Percentiles rank a stretch among this genome's conserved stretches.
Evolutionary conservation across 2,797 vertebrate genomes (phyloP).

Genomic region (Amphiprion clarkii): DNA sequence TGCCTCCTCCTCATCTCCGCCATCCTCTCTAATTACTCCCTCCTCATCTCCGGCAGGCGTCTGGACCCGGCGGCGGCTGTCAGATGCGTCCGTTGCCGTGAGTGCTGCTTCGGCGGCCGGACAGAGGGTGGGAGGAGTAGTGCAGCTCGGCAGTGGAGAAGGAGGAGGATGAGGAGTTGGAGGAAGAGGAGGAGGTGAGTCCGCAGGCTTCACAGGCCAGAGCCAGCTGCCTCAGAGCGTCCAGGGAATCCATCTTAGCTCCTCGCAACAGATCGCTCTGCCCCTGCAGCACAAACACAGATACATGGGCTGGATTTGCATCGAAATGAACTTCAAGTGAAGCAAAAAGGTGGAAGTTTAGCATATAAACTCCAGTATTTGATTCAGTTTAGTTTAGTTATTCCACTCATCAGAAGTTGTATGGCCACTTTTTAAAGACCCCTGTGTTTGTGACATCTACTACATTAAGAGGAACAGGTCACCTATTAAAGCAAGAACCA

Average conservation of each 20-base stretch:
- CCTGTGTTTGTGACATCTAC: no score
- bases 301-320: not conserved
- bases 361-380: not conserved
- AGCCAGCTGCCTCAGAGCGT: constrained; percentile 95
- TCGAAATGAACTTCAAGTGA: not conserved
- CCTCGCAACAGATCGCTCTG: constrained; percentile 94
- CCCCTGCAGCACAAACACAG: constrained; percentile 84
- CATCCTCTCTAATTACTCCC: constrained; percentile 8
- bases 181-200: constrained; percentile 83
- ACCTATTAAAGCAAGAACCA: no score
- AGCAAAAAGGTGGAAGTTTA: not conserved
- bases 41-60: constrained; percentile 30
- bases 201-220: constrained; percentile 93
- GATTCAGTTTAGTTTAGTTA: no score
- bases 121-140: constrained; percentile 74
- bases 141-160: constrained; percentile 78
- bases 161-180: constrained; percentile 72
- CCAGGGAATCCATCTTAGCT: constrained; percentile 93
- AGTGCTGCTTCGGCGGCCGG: constrained; percentile 78
- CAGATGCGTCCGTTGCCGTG: constrained; percentile 87
- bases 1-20: constrained; percentile 14
- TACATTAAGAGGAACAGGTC: no score
- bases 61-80: constrained; percentile 35
- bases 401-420: no score
- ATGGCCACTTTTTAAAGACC: no score